Conservation (phyloP, 2,888 invertebrate species). For the Thereva nobilitata region DNA sequence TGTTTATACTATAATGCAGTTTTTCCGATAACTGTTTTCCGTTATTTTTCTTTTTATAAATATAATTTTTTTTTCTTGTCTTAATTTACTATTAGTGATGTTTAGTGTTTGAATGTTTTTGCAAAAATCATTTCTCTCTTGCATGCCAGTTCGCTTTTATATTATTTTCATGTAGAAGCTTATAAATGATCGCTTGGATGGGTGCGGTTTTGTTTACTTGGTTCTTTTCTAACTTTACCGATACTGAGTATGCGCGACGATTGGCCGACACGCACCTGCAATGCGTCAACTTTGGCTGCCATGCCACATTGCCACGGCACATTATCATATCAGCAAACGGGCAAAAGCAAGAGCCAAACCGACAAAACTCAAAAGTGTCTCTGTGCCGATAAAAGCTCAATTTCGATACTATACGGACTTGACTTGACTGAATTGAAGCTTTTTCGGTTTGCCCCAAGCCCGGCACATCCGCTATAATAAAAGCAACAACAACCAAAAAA, state of each 20-base stretch:
- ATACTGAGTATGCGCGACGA: conserved; percentile 63
- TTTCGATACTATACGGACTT: too few relatives aligned
- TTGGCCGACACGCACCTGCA: conserved; percentile 84
- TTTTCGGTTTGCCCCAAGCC: too few relatives aligned
- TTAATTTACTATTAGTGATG: conserved; percentile 12
- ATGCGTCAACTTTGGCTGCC: conserved; percentile 68
- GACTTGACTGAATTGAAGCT: too few relatives aligned
- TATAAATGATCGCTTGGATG: conserved; percentile 35
- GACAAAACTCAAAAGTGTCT: too few relatives aligned
- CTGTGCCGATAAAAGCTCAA: too few relatives aligned
- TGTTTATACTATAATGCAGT: too few relatives aligned
- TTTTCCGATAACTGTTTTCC: too few relatives aligned
- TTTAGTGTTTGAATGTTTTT: conserved; percentile 55
- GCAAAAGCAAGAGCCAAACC: too few relatives aligned
- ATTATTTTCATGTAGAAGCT: conserved; percentile 48
- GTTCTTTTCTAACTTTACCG: conserved; percentile 34
- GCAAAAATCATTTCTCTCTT: conserved; percentile 66
- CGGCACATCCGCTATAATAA: too few relatives aligned
- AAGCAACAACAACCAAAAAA: too few relatives aligned
- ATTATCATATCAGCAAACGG: too few relatives aligned
- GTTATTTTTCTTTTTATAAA: too few relatives aligned
- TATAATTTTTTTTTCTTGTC: neutral
- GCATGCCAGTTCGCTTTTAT: conserved; percentile 68
- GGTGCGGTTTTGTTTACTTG: conserved; percentile 44
- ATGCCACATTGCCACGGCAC: neutral